Percentiles rank a stretch among this genome's conserved stretches.
Evolutionary conservation across 2,888 invertebrate genomes (phyloP).

Genomic region (Hololepta plana): DNA sequence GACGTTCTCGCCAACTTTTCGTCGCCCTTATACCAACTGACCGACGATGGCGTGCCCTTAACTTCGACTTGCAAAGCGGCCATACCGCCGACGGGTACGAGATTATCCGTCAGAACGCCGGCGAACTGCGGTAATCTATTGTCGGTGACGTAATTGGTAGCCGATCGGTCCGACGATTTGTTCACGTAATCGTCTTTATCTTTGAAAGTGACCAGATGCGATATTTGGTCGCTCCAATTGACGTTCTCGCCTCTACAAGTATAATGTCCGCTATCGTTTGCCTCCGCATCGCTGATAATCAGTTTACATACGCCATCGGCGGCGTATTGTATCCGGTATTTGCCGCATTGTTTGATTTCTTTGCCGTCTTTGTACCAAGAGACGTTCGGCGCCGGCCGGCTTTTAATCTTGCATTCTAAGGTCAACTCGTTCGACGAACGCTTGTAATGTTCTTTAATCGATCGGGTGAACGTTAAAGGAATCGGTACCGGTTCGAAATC

Average conservation of each 20-base stretch:
- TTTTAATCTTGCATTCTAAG: constrained; percentile 62
- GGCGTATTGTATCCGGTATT: constrained; percentile 45
- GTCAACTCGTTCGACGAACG: constrained; percentile 53
- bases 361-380: constrained; percentile 60
- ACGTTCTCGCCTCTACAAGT: constrained; percentile 59
- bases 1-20: constrained; percentile 36
- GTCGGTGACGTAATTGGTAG: constrained; percentile 19
- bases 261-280: constrained; percentile 54
- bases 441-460: constrained; percentile 52
- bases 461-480: constrained; percentile 55
- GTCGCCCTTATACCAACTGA: constrained; percentile 54
- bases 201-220: constrained; percentile 47
- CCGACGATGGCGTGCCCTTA: constrained; percentile 49
- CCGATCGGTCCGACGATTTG: constrained; percentile 26
- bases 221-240: constrained; percentile 54
- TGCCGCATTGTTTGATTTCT: constrained; percentile 30
- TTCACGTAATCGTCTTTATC: constrained; percentile 24
- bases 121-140: constrained; percentile 51
- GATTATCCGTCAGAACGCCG: constrained; percentile 48
- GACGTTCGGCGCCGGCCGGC: constrained; percentile 52
- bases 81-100: constrained; percentile 58
- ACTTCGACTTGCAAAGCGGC: constrained; percentile 69
- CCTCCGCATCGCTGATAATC: constrained; percentile 43
- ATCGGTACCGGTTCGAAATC: constrained; percentile 50
- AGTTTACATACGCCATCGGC: constrained; percentile 59